Evolutionary conservation across 2,113 vertebrate species (phyloP).

Genomic region (Prochilodus magdalenae): DNA sequence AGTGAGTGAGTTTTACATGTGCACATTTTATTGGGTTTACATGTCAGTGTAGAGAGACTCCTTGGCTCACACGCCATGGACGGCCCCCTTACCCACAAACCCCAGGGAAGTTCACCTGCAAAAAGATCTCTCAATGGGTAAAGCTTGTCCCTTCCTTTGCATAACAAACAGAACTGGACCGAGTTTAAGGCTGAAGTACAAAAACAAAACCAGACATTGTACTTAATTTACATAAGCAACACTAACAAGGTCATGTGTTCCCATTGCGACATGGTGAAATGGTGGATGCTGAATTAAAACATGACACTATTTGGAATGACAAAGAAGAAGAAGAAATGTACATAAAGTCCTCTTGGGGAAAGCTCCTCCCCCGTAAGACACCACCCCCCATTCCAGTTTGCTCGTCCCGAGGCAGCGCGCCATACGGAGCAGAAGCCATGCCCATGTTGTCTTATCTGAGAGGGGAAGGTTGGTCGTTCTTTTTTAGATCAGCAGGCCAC

Average conservation of each 20-base stretch:
- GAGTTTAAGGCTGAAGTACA: conserved; percentile 94
- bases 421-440: conserved; percentile 89
- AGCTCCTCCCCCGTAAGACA: conserved; percentile 48
- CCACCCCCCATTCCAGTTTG: conserved; percentile 81
- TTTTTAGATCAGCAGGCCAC: conserved; percentile 82
- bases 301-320: conserved; percentile 56
- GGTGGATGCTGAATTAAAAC: conserved; percentile 25
- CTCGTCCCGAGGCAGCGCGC: conserved; percentile 91
- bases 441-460: conserved; percentile 79
- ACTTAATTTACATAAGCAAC: conserved; percentile 96
- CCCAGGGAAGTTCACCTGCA: conserved; percentile 34
- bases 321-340: conserved; percentile 58
- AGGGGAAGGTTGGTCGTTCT: conserved; percentile 60
- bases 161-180: conserved; percentile 78
- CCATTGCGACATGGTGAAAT: conserved; percentile 33
- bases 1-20: conserved; percentile 52
- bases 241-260: conserved; percentile 65
- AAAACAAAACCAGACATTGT: conserved; percentile 80
- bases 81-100: conserved; percentile 41
- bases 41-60: conserved; percentile 61
- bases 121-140: conserved; percentile 67
- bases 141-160: conserved; percentile 75
- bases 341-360: conserved; percentile 56
- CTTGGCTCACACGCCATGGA: conserved; percentile 49
- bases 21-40: conserved; percentile 60